These are phyloP conservation scores for Oryzias woworae DNA, from an alignment of 2,113 vertebrate genomes.

Conservation along the genomic window DNA sequence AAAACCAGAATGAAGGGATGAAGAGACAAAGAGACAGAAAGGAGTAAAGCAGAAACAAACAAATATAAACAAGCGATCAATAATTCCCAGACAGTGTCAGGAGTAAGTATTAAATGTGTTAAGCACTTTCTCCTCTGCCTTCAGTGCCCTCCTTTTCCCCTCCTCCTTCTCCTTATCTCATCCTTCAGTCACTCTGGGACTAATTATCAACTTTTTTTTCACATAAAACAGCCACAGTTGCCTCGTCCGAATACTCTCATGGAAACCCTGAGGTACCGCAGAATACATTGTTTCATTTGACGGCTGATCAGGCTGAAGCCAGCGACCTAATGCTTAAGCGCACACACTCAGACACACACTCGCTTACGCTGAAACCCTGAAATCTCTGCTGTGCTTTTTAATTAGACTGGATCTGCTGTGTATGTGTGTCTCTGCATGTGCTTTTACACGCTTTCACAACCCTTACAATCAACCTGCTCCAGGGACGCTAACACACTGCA, in stretches of 20 bases:
- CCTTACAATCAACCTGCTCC: constrained; percentile 52
- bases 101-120: constrained; percentile 68
- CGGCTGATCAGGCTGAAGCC: constrained; percentile 71
- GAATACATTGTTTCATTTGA: constrained; percentile 90
- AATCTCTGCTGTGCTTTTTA: constrained; percentile 67
- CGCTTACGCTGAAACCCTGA: constrained; percentile 46
- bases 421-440: constrained; percentile 17
- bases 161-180: constrained; percentile 74
- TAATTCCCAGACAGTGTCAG: constrained; percentile 65
- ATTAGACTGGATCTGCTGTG: constrained; percentile 60
- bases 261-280: constrained; percentile 91
- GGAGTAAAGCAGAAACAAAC: not conserved
- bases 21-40: not conserved
- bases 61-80: constrained; percentile 57
- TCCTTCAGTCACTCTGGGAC: constrained; percentile 95
- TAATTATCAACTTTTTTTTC: constrained; percentile 94
- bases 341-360: constrained; percentile 15
- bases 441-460: constrained; percentile 45
- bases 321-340: constrained; percentile 37
- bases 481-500: constrained; percentile 35
- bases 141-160: constrained; percentile 18
- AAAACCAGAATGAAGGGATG: not conserved
- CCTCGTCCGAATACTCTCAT: constrained; percentile 81
- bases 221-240: constrained; percentile 86
- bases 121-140: constrained; percentile 74